These are phyloP conservation scores for Lutjanus argentimaculatus DNA, from an alignment of 2,797 vertebrate species.

Conservation along the genomic window DNA sequence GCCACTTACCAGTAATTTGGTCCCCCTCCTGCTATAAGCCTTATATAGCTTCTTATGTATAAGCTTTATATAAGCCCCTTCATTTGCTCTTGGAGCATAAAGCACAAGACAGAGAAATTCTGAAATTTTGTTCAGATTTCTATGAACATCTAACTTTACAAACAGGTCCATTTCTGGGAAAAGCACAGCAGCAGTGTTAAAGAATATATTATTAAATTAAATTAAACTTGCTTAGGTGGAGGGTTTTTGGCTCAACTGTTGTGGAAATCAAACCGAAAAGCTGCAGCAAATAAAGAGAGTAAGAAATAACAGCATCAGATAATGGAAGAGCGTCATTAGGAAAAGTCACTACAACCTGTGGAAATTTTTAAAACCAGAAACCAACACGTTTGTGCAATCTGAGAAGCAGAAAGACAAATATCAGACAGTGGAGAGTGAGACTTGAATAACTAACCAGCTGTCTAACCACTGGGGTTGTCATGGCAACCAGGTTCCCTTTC, in stretches of 20 bases:
- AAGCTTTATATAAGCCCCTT: too few relatives aligned
- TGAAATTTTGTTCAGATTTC: too few relatives aligned
- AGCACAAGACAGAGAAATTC: too few relatives aligned
- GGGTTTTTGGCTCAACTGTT: too few relatives aligned
- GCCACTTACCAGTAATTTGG: too few relatives aligned
- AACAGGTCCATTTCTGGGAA: too few relatives aligned
- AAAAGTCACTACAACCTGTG: neutral
- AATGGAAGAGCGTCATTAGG: neutral
- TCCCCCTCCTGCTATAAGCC: too few relatives aligned
- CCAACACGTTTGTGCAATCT: conserved; percentile 18
- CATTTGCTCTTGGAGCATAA: too few relatives aligned
- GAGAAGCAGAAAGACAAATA: conserved; percentile 53
- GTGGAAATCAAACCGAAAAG: too few relatives aligned
- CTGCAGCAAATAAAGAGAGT: too few relatives aligned
- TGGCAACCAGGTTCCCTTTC: conserved; percentile 30
- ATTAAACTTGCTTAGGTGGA: neutral
- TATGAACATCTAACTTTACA: too few relatives aligned
- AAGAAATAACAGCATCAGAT: neutral
- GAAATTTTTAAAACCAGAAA: neutral
- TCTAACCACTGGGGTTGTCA: conserved; percentile 32
- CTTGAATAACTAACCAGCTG: conserved; percentile 40
- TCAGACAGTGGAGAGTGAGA: conserved; percentile 19
- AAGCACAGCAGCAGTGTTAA: neutral
- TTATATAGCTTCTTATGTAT: too few relatives aligned
- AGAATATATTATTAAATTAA: neutral